Base-by-base conservation (phyloP, 1,140 invertebrate genomes). In the Cydia fagiglandana region DNA sequence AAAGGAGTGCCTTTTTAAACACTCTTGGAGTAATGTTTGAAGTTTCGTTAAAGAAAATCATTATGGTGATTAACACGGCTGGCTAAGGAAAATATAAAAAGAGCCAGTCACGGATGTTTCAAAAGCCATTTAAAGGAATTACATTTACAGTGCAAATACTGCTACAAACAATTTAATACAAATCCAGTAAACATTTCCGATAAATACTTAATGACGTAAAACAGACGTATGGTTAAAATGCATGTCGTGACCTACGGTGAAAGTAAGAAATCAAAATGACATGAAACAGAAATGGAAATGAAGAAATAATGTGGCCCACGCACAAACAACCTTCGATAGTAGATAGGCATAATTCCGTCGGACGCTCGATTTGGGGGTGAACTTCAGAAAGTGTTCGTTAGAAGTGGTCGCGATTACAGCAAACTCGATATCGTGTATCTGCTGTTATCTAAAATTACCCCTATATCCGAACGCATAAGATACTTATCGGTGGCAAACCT, bases 331-430 rank as follows among this genome's bases (percentile, higher is more conserved):
- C 83, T 77, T 82, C 84, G 86, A 88, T 90, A 82, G 79, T 83
- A 84, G 75, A 77, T 81, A 85, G 77, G 34, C 83, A 83, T 81
- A 85, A 85, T 84, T 87, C 82, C 85, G 87, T 85, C 86, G 81
- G 91, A 85, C 90, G 91, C 91, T 92, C 87, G 89, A 91, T 91
- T 90, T 86, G 83, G 89, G 84, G 85, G 83, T 77, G 80, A 86
- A 90, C 81, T 86, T 85, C 82, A 83, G 86, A 76, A 92, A 91
- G 90, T 91, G 91, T 92, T 91, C 83, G 81, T 74, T 85, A 90
- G 87, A 89, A 92, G 89, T 92, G 88, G 84, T 86, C 86, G 83
- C 89, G 87, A 90, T 90, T 89, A 89, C 86, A 85, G 77, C 80
- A 81, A 83, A 84, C 80, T 79, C 74, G 50, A 50, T 53, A 76